Evolutionary conservation across 2,888 invertebrate species (phyloP), one percentile per base, ranked within the genome.

Genomic region (Epinotia demarniana): DNA sequence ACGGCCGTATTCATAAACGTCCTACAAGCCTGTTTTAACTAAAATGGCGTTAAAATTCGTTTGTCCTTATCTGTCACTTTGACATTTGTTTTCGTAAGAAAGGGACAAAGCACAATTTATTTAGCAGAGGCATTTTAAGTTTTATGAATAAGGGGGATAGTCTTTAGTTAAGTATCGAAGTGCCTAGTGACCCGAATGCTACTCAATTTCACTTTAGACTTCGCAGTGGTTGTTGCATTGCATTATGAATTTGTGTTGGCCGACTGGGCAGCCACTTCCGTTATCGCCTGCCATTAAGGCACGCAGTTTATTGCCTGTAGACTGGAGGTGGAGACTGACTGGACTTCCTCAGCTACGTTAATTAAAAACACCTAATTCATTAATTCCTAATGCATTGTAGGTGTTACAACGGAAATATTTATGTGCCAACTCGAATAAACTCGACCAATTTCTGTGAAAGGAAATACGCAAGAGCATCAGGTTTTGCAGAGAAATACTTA

Each of bases 181-280:
- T 75, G 78, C 85, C 84, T 85, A 87, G 83, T 89, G 88, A 90
- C 90, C 89, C 85, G 81, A 88, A 89, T 89, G 85, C 82, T 84
- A 82, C 83, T 83, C 81, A 85, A 85, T 85, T 86, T 87, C 86
- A 87, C 86, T 91, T 88, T 89, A 69, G 85, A 87, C 89, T 87
- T 87, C 81, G 86, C 81, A 87, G 85, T 79, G 57, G 58, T 55
- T 72, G 61, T 39, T 58, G 57, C 61, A 39, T 39, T 72, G 72
- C 76, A 71, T 78, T 77, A 80, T 80, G 66, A 67, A 71, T 46
- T 69, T 73, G 72, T 57, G 64, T 72, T 66, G 57, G 72, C 63
- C 64, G 49, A 73, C 62, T 62, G 69, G 53, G 62, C 62, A 69
- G 73, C 23, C 19, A 69, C 63, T 69, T 74, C 69, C 74, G 69